Conservation (phyloP, 1,140 invertebrate species). For the Drosophila sucinea region DNA sequence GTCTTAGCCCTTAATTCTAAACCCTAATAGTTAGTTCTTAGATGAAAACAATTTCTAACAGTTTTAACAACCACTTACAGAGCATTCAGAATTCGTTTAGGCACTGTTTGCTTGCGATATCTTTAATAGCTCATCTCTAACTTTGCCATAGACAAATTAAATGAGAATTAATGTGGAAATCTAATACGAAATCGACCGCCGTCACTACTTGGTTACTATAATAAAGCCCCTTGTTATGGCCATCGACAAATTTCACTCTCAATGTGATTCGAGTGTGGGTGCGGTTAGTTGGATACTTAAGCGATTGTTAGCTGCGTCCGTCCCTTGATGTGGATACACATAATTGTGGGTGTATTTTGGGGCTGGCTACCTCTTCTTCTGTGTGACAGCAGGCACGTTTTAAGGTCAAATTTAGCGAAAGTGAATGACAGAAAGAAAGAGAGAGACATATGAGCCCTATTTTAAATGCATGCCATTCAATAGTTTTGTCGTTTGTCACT, state of each 20-base stretch:
- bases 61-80: neutral
- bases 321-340: neutral
- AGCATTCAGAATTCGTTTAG: neutral
- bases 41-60: too few species aligned
- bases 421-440: constrained; percentile 38
- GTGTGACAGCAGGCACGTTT: constrained; percentile 62
- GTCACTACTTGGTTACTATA: constrained; percentile 1
- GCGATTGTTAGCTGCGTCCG: constrained; percentile 62
- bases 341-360: constrained; percentile 5
- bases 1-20: too few species aligned
- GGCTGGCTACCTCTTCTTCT: constrained; percentile 39
- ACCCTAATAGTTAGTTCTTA: too few species aligned
- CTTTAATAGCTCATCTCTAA: neutral
- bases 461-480: constrained; percentile 32
- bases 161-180: constrained; percentile 1
- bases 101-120: neutral
- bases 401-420: constrained; percentile 60
- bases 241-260: constrained; percentile 10
- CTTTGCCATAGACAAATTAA: neutral
- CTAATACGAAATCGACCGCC: neutral
- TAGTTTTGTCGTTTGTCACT: constrained; percentile 31
- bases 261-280: constrained; percentile 44
- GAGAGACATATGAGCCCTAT: constrained; percentile 11
- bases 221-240: constrained; percentile 6
- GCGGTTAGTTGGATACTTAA: constrained; percentile 60